Evolutionary conservation across 1,140 invertebrate genomes (phyloP), one percentile per base, ranked within the genome.

Genomic region (Ylistrum balloti): DNA sequence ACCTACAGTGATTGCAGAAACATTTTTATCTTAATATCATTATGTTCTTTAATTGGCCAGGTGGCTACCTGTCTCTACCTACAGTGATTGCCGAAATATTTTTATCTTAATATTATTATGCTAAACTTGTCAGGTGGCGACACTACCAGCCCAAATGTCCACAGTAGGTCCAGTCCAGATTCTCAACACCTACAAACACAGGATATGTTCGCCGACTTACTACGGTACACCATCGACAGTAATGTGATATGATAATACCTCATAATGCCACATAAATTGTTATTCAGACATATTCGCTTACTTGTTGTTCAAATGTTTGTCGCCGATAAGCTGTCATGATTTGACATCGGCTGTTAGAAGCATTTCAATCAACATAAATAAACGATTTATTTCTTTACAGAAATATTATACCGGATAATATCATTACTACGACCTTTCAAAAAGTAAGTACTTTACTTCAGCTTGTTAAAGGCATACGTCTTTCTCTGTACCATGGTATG

Each of bases 401-500:
- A 86, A 92, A 92, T 88, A 35, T 92, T 22, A 56, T 92, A 48
- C 91, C 91, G 7, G 90, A 92, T 35, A 92, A 92, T 86, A 33
- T 92, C 22, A 74, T 92, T 0, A 87, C 90, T 33, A 86, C 91
- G 7, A 85, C 86, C 35, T 92, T 92, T 87, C 91, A 92, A 74
- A 90, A 92, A 48, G 90, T 88, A 86, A 87, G 32, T 85, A 38
- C 13, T 38, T 7, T 38, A 38, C 13, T 38, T 38, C 35, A 38
- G 5, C 35, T 38, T 38, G 35, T 38, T 38, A n/a, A n/a, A n/a
- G n/a, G n/a, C n/a, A n/a, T n/a, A n/a, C n/a, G n/a, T n/a, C n/a
- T n/a, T n/a, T n/a, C n/a, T n/a, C n/a, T n/a, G n/a, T n/a, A n/a
- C n/a, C n/a, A n/a, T n/a, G n/a, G n/a, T n/a, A n/a, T n/a, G n/a